phyloP scores from a whole-genome alignment of 2,888 invertebrate species.

The Zeuzera pyrina region DNA sequence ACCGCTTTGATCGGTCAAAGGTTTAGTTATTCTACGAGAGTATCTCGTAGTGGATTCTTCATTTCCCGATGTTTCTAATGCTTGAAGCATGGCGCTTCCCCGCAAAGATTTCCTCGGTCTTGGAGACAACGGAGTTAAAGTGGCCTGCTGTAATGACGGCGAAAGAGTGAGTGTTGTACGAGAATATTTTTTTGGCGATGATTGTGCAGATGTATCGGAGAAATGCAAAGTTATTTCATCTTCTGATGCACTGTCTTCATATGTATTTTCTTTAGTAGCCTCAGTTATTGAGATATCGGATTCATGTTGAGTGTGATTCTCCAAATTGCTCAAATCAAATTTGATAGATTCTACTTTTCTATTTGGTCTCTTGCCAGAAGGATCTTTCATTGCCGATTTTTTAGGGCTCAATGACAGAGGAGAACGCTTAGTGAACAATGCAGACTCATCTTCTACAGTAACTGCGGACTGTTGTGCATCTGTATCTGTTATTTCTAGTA shows the following conservation, averaged over 20 bases:
- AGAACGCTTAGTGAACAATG: neutral
- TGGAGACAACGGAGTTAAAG: slow-evolving; percentile 17
- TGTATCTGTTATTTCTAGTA: slow-evolving; percentile 32
- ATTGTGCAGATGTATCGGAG: slow-evolving; percentile 24
- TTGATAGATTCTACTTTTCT: slow-evolving; percentile 55
- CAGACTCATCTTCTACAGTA: neutral
- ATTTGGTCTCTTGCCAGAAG: slow-evolving; percentile 22
- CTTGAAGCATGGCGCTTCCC: slow-evolving; percentile 29
- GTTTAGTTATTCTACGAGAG: slow-evolving; percentile 16
- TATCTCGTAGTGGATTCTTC: slow-evolving; percentile 7
- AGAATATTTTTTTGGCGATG: slow-evolving; percentile 24
- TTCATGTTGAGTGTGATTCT: slow-evolving; percentile 16
- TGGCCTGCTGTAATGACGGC: slow-evolving; percentile 19
- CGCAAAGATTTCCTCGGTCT: slow-evolving; percentile 27
- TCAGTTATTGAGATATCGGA: slow-evolving; percentile 15
- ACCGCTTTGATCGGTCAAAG: slow-evolving; percentile 19
- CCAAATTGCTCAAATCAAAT: slow-evolving; percentile 55
- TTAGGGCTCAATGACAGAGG: slow-evolving; percentile 22
- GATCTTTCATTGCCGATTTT: slow-evolving; percentile 52
- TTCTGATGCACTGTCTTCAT: slow-evolving; percentile 11
- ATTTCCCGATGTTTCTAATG: slow-evolving; percentile 16
- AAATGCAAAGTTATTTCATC: slow-evolving; percentile 35
- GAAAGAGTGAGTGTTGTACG: slow-evolving; percentile 34
- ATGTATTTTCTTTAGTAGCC: slow-evolving; percentile 6
- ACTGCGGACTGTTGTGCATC: slow-evolving; percentile 5